These are phyloP conservation scores for Xenopus tropicalis DNA, from an alignment of 2,113 vertebrate species.

Conservation along the genomic window DNA sequence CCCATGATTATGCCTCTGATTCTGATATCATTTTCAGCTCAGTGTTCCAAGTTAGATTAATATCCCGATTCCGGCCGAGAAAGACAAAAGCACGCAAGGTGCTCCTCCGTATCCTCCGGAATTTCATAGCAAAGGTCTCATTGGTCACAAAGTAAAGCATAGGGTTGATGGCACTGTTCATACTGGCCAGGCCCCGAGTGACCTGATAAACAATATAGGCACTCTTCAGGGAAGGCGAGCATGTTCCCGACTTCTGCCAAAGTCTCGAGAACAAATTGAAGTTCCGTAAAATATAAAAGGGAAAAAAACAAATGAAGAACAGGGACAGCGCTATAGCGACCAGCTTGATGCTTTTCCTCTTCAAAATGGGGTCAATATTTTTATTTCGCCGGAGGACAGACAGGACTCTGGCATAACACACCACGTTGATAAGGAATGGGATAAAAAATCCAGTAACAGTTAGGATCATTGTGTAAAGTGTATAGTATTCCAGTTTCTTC, in stretches of 20 bases:
- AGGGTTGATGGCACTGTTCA: slow-evolving; percentile 75
- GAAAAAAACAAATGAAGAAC: slow-evolving; percentile 72
- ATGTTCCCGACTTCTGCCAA: slow-evolving; percentile 39
- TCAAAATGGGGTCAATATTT: slow-evolving; percentile 53
- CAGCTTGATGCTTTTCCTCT: slow-evolving; percentile 60
- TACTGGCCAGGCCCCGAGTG: slow-evolving; percentile 65
- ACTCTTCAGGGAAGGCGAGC: slow-evolving; percentile 44
- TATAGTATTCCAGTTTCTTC: slow-evolving; percentile 43
- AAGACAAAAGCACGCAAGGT: neutral
- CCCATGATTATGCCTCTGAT: too few relatives aligned
- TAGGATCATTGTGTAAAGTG: slow-evolving; percentile 58
- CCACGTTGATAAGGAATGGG: slow-evolving; percentile 65
- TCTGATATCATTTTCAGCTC: too few relatives aligned
- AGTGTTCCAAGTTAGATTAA: too few relatives aligned
- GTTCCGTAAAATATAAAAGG: slow-evolving; percentile 70
- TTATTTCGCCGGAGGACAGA: slow-evolving; percentile 54
- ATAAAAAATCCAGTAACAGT: slow-evolving; percentile 64
- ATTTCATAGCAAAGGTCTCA: slow-evolving; percentile 45
- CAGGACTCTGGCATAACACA: slow-evolving; percentile 69
- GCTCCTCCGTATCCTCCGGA: slow-evolving; percentile 30
- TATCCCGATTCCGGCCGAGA: neutral
- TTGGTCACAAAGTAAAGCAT: slow-evolving; percentile 65
- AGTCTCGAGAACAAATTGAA: slow-evolving; percentile 64
- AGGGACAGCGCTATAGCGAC: slow-evolving; percentile 64
- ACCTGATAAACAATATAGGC: slow-evolving; percentile 68